phyloP scores from a whole-genome alignment of 2,797 vertebrate genomes.

The Neoniphon sammara region DNA sequence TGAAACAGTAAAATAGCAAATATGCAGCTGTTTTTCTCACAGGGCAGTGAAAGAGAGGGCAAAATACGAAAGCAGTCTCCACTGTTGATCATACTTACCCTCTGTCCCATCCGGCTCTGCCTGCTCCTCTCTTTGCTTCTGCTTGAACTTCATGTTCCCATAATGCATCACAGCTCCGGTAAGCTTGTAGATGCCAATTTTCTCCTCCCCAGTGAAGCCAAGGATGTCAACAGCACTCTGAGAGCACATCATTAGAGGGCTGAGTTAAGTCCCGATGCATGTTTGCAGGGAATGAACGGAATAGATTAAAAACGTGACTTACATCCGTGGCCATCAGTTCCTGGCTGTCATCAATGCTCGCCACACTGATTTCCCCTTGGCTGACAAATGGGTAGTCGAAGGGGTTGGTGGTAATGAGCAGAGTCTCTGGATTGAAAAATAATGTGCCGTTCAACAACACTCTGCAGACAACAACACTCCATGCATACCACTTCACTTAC shows the following conservation, averaged over 20 bases:
- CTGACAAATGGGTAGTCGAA: constrained; percentile 84
- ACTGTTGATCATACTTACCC: constrained; percentile 71
- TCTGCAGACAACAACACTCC: not conserved
- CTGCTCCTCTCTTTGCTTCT: constrained; percentile 90
- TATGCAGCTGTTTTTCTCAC: not conserved
- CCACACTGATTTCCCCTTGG: constrained; percentile 87
- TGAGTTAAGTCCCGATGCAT: not conserved
- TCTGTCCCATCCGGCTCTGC: constrained; percentile 89
- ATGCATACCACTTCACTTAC: not conserved
- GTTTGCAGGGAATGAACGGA: not conserved
- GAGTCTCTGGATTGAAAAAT: constrained; percentile 79
- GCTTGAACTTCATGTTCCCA: constrained; percentile 91
- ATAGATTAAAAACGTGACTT: constrained; percentile 57
- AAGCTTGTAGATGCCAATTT: constrained; percentile 88
- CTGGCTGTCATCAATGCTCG: constrained; percentile 86
- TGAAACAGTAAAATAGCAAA: constrained; percentile 43
- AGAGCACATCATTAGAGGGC: constrained; percentile 51
- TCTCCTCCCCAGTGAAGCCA: constrained; percentile 86
- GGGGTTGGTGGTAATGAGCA: constrained; percentile 86
- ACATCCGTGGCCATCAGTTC: constrained; percentile 89
- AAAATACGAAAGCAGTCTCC: not conserved
- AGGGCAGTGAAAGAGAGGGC: not conserved
- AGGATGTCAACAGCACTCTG: constrained; percentile 84
- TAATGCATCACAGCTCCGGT: constrained; percentile 91
- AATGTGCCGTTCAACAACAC: constrained; percentile 4